phyloP scores from a whole-genome alignment of 2,113 vertebrate species.

The Leiothrix lutea region DNA sequence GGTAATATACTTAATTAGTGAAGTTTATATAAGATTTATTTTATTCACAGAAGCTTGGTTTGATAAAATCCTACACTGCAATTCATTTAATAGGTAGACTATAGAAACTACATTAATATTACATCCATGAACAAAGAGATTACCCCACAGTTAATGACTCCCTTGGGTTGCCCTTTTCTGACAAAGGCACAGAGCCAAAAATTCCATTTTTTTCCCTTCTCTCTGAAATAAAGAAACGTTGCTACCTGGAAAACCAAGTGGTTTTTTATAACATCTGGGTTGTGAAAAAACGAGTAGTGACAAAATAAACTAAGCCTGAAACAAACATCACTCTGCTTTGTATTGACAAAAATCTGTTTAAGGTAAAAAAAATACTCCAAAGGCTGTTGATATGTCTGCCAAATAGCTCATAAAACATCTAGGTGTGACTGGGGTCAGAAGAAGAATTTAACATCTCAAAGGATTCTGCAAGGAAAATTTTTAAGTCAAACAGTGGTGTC shows the following conservation, averaged over 20 bases:
- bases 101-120: conserved; percentile 52
- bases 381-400: not conserved
- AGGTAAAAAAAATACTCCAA: not conserved
- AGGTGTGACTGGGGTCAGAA: not conserved
- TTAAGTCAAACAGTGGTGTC: not conserved
- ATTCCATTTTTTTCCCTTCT: not conserved
- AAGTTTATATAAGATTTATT: conserved; percentile 68
- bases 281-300: not conserved
- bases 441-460: not conserved
- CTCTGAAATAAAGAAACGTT: not conserved
- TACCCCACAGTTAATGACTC: conserved; percentile 1
- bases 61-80: conserved; percentile 59
- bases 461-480: not conserved
- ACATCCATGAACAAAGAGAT: conserved; percentile 23
- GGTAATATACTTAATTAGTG: conserved; percentile 66
- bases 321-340: not conserved
- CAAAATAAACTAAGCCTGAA: not conserved
- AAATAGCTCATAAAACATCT: not conserved
- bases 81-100: conserved; percentile 55
- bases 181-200: conserved; percentile 5
- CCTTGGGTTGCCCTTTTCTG: conserved; percentile 25
- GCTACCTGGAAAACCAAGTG: not conserved
- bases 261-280: not conserved
- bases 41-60: conserved; percentile 39
- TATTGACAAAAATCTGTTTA: not conserved